These are phyloP conservation scores for Micropoecilia bifurca DNA, from an alignment of 2,797 vertebrate species.

Conservation along the genomic window DNA sequence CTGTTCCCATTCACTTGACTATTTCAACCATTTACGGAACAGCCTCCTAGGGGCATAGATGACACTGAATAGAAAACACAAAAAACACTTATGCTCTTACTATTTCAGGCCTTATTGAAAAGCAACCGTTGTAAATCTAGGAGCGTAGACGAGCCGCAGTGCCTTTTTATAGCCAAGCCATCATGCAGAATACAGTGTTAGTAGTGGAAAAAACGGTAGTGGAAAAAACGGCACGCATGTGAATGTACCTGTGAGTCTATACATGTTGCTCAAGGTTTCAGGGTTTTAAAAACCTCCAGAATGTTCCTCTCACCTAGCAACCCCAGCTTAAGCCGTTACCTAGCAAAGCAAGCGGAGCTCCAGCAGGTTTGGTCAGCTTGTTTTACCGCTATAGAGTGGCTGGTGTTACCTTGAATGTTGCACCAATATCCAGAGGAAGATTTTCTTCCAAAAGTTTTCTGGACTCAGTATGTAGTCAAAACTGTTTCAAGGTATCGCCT, in stretches of 20 bases:
- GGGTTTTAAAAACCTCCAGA: too few relatives aligned
- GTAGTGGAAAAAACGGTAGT: too few relatives aligned
- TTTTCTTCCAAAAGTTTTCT: background rate
- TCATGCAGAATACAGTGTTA: background rate
- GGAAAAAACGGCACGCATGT: background rate
- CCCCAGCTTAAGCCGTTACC: too few relatives aligned
- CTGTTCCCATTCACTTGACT: slow-evolving; percentile 50
- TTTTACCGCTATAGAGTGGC: too few relatives aligned
- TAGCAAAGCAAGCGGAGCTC: too few relatives aligned
- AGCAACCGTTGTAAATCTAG: slow-evolving; percentile 3
- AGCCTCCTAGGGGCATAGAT: slow-evolving; percentile 46
- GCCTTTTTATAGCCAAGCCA: background rate
- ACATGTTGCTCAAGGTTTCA: background rate
- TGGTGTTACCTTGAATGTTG: background rate
- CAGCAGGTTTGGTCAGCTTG: too few relatives aligned
- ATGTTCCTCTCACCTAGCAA: too few relatives aligned
- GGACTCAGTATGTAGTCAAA: background rate
- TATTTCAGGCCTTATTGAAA: slow-evolving; percentile 41
- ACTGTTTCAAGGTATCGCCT: background rate
- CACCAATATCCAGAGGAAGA: background rate
- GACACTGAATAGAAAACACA: slow-evolving; percentile 49
- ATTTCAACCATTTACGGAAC: slow-evolving; percentile 64
- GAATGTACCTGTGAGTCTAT: background rate
- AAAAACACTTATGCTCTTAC: slow-evolving; percentile 22
- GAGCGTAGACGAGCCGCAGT: slow-evolving; percentile 10